These are phyloP conservation scores for Sciurus carolinensis DNA, from an alignment of 2,797 vertebrate species.

Conservation along the genomic window DNA sequence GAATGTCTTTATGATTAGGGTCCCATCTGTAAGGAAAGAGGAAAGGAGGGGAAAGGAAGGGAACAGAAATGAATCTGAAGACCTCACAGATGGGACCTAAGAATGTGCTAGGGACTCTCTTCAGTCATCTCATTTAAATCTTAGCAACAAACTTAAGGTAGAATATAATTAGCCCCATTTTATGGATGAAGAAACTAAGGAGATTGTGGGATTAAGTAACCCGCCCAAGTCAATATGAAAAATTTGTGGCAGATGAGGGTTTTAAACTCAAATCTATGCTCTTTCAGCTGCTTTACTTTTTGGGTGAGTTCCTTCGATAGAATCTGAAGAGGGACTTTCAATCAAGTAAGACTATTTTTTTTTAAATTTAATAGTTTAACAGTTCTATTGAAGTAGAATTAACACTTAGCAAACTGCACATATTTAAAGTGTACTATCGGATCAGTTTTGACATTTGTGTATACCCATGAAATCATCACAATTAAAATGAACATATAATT, in stretches of 20 bases:
- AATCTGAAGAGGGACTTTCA: background rate
- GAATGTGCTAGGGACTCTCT: background rate
- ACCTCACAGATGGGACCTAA: background rate
- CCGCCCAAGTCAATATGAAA: background rate
- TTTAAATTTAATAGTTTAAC: background rate
- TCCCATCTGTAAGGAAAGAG: slow-evolving; percentile 47
- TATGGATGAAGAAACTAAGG: background rate
- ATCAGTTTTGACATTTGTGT: background rate
- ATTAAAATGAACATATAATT: background rate
- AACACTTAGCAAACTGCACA: background rate
- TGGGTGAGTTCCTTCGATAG: background rate
- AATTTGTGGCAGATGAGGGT: background rate
- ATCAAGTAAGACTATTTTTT: background rate
- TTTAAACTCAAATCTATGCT: slow-evolving; percentile 13
- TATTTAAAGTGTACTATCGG: background rate
- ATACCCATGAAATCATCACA: background rate
- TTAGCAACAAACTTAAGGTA: background rate
- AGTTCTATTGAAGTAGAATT: background rate
- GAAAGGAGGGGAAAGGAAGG: slow-evolving; percentile 10
- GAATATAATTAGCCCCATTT: background rate
- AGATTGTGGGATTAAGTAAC: background rate
- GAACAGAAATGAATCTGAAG: background rate
- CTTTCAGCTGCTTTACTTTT: background rate
- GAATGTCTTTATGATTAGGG: slow-evolving; percentile 49
- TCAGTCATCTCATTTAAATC: background rate